Evolutionary conservation across 2,797 vertebrate genomes (phyloP), one percentile per base, ranked within the genome.

Genomic region (Heterohyrax brucei): DNA sequence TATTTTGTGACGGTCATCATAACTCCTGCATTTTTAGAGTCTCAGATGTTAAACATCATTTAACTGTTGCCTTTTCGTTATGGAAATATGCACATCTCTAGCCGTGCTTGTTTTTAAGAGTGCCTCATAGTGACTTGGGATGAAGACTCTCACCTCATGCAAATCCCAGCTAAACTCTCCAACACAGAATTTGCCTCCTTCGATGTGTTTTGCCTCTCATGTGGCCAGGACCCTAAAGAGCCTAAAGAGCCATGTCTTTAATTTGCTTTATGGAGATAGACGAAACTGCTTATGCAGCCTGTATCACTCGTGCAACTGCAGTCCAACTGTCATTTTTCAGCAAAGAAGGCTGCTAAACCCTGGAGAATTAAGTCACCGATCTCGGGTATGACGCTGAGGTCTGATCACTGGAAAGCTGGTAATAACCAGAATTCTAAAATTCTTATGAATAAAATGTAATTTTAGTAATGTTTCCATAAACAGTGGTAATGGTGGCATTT

Each of bases 401-500:
- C 78, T 97, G 96, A 97, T 98, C 87, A 97, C 98, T 98, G 96
- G 95, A 97, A 97, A 97, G 75, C 97, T 83, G 93, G 94, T 97
- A 98, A 98, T 98, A 98, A 97, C 77, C 93, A 48, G 72, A 92
- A 98, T 96, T 95, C 94, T 98, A 79, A 96, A 97, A 98, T 98
- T 98, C 98, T 97, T 98, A 91, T 91, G 97, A 98, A 98, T 98
- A 98, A 98, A 98, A 98, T 96, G 97, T 97, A 98, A 97, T 99
- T 98, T 98, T 98, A 97, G 98, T 98, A 98, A 98, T 98, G 98
- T 98, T 99, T 98, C 98, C 98, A 98, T 98, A 98, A 98, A 98
- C 97, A 98, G 97, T 95, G 85, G 98, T 98, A 98, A 97, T 98
- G 96, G 97, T 86, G 73, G 97, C 92, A 18, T 98, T 98, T 98